phyloP scores from a whole-genome alignment of 2,888 invertebrate genomes.

The Cyclophora punctaria region DNA sequence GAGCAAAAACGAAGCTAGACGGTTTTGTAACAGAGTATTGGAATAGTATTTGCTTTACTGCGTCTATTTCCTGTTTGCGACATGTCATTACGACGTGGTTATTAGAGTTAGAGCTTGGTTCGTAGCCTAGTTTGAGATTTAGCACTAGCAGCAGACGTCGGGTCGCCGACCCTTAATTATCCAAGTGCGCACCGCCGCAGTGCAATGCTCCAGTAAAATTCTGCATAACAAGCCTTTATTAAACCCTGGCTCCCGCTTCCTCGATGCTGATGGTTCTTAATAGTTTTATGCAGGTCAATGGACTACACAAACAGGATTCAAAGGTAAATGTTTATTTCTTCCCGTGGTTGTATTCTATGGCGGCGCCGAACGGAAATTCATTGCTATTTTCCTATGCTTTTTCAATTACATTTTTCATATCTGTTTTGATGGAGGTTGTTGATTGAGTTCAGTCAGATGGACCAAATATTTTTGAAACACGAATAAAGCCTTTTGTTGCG shows the following conservation, averaged over 20 bases:
- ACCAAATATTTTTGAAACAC: no score
- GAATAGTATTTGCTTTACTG: background rate
- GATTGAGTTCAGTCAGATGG: no score
- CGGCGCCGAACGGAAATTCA: no score
- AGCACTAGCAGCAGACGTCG: slow-evolving; percentile 50
- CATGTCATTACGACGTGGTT: background rate
- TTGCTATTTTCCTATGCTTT: background rate
- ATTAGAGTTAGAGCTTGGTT: slow-evolving; percentile 4
- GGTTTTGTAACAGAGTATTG: no score
- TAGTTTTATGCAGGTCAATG: slow-evolving; percentile 29
- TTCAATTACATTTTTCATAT: slow-evolving; percentile 1
- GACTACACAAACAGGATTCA: slow-evolving; percentile 14
- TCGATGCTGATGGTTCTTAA: slow-evolving; percentile 32
- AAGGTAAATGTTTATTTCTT: slow-evolving; percentile 8
- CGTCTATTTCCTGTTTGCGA: background rate
- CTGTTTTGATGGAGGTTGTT: no score
- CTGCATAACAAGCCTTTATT: slow-evolving; percentile 70
- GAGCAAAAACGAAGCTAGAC: background rate
- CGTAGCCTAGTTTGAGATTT: slow-evolving; percentile 35
- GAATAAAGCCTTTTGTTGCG: slow-evolving; percentile 10
- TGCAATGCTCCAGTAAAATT: slow-evolving; percentile 73
- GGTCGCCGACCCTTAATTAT: slow-evolving; percentile 69
- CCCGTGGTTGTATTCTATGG: no score
- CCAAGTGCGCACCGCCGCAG: slow-evolving; percentile 53
- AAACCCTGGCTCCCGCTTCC: slow-evolving; percentile 45